Base-by-base conservation (phyloP, 1,140 invertebrate species). In the Lutraria rhynchaena region DNA sequence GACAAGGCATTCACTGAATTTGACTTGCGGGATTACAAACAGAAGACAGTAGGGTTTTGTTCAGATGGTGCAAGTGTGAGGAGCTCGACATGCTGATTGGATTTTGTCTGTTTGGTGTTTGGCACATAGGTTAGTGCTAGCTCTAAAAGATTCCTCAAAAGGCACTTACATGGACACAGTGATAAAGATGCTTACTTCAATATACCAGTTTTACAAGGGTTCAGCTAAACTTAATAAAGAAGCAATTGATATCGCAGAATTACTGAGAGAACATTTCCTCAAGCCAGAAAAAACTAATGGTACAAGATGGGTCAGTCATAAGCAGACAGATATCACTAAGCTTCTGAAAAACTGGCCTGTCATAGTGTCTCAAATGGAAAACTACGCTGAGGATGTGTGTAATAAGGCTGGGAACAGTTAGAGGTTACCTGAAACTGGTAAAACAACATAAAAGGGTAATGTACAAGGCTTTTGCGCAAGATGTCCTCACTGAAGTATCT, bases 131-230 rank as follows among this genome's bases (percentile, higher is more conserved):
- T 58, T 85, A 11, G 78, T 82, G 60, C 41, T 85, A 29, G 73
- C 83, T 3, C 44, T 85, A 17, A 85, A 85, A 74, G 74, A 85
- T 46, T 17, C 49, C 2, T 85, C 78, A 15, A 85, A 82, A 53
- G 35, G 22, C 0, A 78, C 73, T 17, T 85, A 85, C 19, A 78
- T 85, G 70, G 57, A 82, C 15, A 69, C 17, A 27, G 55, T 82
- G 3, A 74, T 74, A 27, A 69, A 85, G 2, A 58, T 61, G 13
- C 41, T 85, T 3, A 60, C 37, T 4, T 31, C n/a, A 5, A 61
- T 85, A 1, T 82, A 82, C 27, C 69, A 82, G 31, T 85, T 85
- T 19, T 85, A 82, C 24, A 73, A 53, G 44, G 67, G 73, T 3
- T 85, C 83, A 41, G 53, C 78, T 22, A 82, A 85, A 53, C 7